Percentiles rank a stretch among this genome's conserved stretches.
Evolutionary conservation across 2,888 invertebrate species (phyloP).

Genomic region (Xanthorhoe designata): DNA sequence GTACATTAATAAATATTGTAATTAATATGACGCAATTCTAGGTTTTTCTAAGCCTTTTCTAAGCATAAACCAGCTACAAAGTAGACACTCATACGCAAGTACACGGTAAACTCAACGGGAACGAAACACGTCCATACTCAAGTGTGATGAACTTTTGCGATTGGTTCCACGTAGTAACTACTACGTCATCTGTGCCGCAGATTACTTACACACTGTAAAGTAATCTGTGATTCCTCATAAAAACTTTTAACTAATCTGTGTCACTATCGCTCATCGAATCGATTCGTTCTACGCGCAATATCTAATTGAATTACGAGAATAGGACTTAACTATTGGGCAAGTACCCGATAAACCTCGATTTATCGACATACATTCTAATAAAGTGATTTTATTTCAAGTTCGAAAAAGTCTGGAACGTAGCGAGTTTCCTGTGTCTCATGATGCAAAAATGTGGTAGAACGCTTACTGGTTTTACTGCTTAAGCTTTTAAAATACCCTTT

Average conservation of each 20-base stretch:
- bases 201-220: conserved; percentile 25
- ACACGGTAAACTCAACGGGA: conserved; percentile 40
- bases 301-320: conserved; percentile 69
- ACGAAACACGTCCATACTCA: conserved; percentile 36
- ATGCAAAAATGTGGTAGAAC: conserved; percentile 23
- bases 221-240: conserved; percentile 48
- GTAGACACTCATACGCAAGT: conserved; percentile 20
- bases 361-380: conserved; percentile 43
- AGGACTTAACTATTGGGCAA: conserved; percentile 62
- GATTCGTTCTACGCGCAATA: conserved; percentile 73
- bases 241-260: conserved; percentile 39
- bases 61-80: conserved; percentile 22
- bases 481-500: background rate
- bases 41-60: conserved; percentile 9
- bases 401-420: conserved; percentile 20
- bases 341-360: conserved; percentile 55
- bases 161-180: conserved; percentile 39
- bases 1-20: too few relatives aligned
- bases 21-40: background rate
- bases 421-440: conserved; percentile 30
- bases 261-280: conserved; percentile 60
- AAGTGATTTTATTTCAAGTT: conserved; percentile 27
- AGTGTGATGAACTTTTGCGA: conserved; percentile 47
- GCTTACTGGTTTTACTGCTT: conserved; percentile 8
- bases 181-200: conserved; percentile 25